A percentile compares a stretch with the other conserved stretches of the same genome.
Evolutionary conservation across 1,140 invertebrate species (phyloP).

Genomic region (Megalonaias nervosa): DNA sequence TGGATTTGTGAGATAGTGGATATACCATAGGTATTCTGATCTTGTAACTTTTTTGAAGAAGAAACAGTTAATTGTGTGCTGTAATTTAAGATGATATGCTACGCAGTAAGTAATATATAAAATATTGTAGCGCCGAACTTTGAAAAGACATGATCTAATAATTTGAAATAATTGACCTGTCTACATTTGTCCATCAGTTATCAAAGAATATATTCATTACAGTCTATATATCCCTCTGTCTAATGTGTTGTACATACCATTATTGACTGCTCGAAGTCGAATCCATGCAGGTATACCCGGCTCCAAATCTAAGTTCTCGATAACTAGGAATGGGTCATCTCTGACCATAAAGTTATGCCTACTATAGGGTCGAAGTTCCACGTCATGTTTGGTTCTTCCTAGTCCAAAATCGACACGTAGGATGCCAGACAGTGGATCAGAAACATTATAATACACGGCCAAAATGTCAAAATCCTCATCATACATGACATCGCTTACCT

Average conservation of each 20-base stretch:
- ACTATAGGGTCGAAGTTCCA: conserved; percentile 47
- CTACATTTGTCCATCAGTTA: neutral
- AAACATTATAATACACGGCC: conserved; percentile 48
- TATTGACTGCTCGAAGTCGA: conserved; percentile 47
- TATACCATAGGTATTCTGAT: no score
- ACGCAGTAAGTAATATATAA: no score
- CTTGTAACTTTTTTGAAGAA: no score
- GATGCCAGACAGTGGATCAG: conserved; percentile 45
- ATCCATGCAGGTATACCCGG: conserved; percentile 51
- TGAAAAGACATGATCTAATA: no score
- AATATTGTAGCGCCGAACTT: no score
- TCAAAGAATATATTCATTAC: no score
- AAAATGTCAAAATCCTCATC: conserved; percentile 58
- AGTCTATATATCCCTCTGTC: no score
- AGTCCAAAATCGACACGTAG: conserved; percentile 51
- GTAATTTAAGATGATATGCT: no score
- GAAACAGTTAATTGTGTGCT: no score
- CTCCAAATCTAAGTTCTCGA: conserved; percentile 46
- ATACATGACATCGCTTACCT: conserved; percentile 48
- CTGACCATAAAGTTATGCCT: conserved; percentile 34
- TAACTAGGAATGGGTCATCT: conserved; percentile 43
- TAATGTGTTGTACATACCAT: conserved; percentile 33
- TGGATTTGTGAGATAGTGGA: no score
- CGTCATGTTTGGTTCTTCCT: conserved; percentile 57
- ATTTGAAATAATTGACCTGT: no score